Conservation (phyloP, 1,140 invertebrate genomes). For the Caerostris darwini region DNA sequence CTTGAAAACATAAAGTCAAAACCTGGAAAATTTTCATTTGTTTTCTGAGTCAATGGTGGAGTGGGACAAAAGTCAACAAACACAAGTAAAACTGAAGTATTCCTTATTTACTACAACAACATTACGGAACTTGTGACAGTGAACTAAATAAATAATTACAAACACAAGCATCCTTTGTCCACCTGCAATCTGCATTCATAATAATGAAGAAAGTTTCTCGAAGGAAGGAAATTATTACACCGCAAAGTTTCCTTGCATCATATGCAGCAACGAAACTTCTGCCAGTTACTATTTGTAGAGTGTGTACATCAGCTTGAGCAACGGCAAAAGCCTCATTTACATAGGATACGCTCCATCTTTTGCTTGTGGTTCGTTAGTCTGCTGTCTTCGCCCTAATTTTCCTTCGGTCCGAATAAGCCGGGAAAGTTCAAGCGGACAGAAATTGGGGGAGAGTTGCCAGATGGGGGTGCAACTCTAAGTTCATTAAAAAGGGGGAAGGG, state of each 20-base stretch:
- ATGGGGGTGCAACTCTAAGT: slow-evolving; percentile 13
- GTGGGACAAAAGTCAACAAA: not conserved
- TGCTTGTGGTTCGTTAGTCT: slow-evolving; percentile 64
- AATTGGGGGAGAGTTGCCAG: slow-evolving; percentile 32
- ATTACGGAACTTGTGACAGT: not conserved
- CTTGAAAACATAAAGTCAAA: no score
- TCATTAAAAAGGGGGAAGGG: slow-evolving; percentile 69
- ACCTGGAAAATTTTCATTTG: no score
- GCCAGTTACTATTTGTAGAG: slow-evolving; percentile 63
- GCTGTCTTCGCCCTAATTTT: slow-evolving; percentile 62
- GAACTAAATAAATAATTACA: slow-evolving; percentile 55
- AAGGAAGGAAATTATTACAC: slow-evolving; percentile 34
- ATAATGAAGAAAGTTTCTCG: slow-evolving; percentile 30
- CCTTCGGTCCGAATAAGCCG: not conserved
- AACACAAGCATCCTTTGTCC: slow-evolving; percentile 13
- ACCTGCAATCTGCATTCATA: slow-evolving; percentile 28
- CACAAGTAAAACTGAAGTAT: not conserved
- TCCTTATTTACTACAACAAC: not conserved
- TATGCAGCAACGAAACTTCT: slow-evolving; percentile 3
- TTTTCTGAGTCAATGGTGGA: not conserved
- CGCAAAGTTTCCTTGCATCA: slow-evolving; percentile 22
- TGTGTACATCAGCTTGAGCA: slow-evolving; percentile 9
- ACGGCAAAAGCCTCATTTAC: slow-evolving; percentile 52
- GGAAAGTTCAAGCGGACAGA: slow-evolving; percentile 52
- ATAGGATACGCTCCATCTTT: slow-evolving; percentile 54